Evolutionary conservation across 2,888 invertebrate genomes (phyloP), one percentile per base, ranked within the genome.

Genomic region (Brachypterus glaber): DNA sequence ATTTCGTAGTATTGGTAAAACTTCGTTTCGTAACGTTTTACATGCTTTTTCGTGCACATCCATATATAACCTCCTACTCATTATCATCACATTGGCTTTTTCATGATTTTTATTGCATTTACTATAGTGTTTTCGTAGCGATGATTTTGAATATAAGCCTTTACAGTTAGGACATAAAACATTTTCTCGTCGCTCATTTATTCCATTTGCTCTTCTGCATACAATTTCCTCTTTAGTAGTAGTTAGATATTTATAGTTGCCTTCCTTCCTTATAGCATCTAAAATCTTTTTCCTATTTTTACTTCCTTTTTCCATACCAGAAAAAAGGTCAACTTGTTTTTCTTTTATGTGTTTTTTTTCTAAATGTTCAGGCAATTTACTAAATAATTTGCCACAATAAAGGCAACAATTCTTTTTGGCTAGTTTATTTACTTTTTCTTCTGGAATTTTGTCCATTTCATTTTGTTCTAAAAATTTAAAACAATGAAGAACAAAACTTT

Each of bases 21-120:
- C 18, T 15, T 37, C 24, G n/a, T 18, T 13, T 15, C 30, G 16
- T n/a, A 17, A 16, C 4, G 30, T 15, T 7, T 30, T 24, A n/a
- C n/a, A n/a, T 24, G 37, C 37, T n/a, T 4, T 37, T 7, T 30
- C 30, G 11, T 37, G 37, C 3, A 37, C 31, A 31, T 37, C 11
- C 15, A 30, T 25, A 13, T 26, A 30, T 14, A 18, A 13, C 31
- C 2, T 5, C 2, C 37, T n/a, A 24, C 37, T 30, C 17, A 37
- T 24, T 4, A 14, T 11, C 15, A 26, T 4, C 2, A 37, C 25
- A 9, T 24, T 30, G 4, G 24, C 4, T 11, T 31, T 37, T 3
- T 16, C 13, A 8, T 14, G 31, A 16, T 2, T n/a, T 18, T 24
- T 31, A 18, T 18, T 16, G 7, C 37, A 37, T 30, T 9, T 30